Conservation (phyloP, 1,140 invertebrate species). For the Drosophila athabasca region DNA sequence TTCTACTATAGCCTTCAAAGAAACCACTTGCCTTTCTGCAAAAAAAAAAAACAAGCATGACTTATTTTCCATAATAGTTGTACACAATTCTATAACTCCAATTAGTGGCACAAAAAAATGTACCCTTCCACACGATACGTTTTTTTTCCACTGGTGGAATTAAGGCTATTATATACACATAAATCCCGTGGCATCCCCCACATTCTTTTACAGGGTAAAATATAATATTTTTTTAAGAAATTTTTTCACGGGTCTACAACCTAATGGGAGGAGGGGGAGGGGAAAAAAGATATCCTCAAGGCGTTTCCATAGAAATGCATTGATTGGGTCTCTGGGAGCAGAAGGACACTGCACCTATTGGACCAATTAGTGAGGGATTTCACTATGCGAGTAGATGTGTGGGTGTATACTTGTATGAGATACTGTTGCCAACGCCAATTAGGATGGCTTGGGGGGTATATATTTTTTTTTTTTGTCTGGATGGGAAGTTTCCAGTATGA, state of each 20-base stretch:
- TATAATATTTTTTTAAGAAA: neutral
- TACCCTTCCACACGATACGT: too few species aligned
- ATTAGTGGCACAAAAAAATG: too few species aligned
- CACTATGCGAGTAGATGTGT: conserved; percentile 2
- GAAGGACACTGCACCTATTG: conserved; percentile 23
- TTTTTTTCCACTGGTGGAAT: too few species aligned
- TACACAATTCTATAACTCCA: too few species aligned
- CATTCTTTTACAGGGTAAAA: neutral
- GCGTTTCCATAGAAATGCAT: conserved; percentile 39
- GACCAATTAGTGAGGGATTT: conserved; percentile 44
- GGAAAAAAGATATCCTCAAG: too few species aligned
- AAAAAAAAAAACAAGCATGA: too few species aligned
- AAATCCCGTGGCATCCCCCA: too few species aligned
- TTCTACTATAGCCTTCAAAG: too few species aligned
- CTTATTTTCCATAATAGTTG: too few species aligned
- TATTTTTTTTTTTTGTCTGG: too few species aligned
- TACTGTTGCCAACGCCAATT: conserved; percentile 31
- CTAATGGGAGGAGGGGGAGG: neutral
- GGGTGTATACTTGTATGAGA: neutral
- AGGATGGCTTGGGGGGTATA: conserved; percentile 1
- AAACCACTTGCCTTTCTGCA: too few species aligned
- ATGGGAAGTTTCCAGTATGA: neutral
- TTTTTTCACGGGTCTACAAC: conserved; percentile 2
- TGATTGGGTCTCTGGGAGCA: conserved; percentile 23
- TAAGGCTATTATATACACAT: too few species aligned